Percentiles rank a stretch among this genome's conserved stretches.
phyloP scores from a whole-genome alignment of 2,888 invertebrate species.

The Andrena fulva region DNA sequence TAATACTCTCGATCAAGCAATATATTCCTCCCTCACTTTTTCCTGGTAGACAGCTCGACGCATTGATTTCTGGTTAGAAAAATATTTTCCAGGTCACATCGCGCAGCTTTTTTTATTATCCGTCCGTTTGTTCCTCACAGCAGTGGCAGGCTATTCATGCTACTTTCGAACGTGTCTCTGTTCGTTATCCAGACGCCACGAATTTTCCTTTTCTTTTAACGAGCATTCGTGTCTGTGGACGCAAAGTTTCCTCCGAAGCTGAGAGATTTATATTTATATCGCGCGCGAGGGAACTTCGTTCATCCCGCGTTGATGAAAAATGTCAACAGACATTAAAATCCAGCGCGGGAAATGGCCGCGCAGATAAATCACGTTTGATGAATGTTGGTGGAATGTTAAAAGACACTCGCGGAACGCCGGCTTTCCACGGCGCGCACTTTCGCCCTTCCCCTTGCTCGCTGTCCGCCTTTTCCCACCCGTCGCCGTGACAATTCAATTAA shows the following conservation, averaged over 20 bases:
- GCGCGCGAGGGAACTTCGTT: slow-evolving; percentile 12
- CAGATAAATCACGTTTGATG: slow-evolving; percentile 28
- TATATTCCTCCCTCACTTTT: no score
- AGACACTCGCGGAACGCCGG: neutral
- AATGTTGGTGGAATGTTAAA: slow-evolving; percentile 20
- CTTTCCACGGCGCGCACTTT: neutral
- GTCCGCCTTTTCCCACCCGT: no score
- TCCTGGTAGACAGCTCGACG: no score
- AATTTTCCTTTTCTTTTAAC: slow-evolving; percentile 1
- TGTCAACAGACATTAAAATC: slow-evolving; percentile 29
- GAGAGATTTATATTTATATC: slow-evolving; percentile 18
- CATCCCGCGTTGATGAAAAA: slow-evolving; percentile 39
- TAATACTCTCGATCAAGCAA: no score
- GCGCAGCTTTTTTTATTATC: no score
- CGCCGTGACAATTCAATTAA: slow-evolving; percentile 21
- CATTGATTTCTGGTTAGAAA: no score
- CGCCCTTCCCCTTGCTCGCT: neutral
- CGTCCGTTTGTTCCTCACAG: neutral
- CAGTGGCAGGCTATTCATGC: neutral
- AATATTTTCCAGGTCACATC: no score
- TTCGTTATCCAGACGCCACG: slow-evolving; percentile 6
- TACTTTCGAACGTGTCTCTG: neutral
- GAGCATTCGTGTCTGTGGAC: neutral
- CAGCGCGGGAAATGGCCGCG: slow-evolving; percentile 2
- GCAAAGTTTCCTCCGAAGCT: neutral